Evolutionary conservation across 2,888 invertebrate species (phyloP), one percentile per base, ranked within the genome.

Genomic region (Oxyteleia sp.): DNA sequence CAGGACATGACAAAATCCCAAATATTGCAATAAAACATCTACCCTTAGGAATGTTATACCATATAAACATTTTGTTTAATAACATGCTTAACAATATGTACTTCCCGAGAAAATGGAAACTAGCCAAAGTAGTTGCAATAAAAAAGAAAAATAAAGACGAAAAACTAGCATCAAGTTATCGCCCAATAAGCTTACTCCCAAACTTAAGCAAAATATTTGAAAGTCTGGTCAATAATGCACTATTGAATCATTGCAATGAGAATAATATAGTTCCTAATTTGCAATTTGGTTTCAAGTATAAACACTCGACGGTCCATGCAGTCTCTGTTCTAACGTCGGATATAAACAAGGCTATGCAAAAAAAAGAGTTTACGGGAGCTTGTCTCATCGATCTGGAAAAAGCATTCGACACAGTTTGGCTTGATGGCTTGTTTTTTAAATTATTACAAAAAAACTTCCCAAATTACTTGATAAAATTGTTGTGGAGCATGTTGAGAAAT

Each of bases 71-170:
- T 1, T 41, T 85, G 11, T 87, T 87, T 18, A 87, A 84, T 29
- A 87, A 85, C 26, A 59, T 66, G 10, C 43, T 84, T 8, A 90
- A 91, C 10, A 87, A 85, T 7, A 18, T 3, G 5, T 20, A 38
- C 15, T 57, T 38, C n/a, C 38, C 55, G 1, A 10, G 3, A 1
- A 8, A 10, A 4, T 57, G 55, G 55, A 57, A 57, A 43, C 32
- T 7, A 1, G 32, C 32, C 8, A 32, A 32, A 32, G 32, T 32
- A 7, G 32, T 32, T 1, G 32, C 32, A 7, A 7, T 32, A 32
- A 32, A 32, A 32, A 32, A 32, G 8, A 32, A 32, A 8, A 8
- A 32, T 32, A 32, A 32, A 32, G 32, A 32, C 8, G 32, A 32
- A 7, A 32, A 8, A 32, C 10, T 32, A 7, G 1, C 32, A 8